Base-by-base conservation (phyloP, 1,140 invertebrate species). In the Scaptomyza graminum region DNA sequence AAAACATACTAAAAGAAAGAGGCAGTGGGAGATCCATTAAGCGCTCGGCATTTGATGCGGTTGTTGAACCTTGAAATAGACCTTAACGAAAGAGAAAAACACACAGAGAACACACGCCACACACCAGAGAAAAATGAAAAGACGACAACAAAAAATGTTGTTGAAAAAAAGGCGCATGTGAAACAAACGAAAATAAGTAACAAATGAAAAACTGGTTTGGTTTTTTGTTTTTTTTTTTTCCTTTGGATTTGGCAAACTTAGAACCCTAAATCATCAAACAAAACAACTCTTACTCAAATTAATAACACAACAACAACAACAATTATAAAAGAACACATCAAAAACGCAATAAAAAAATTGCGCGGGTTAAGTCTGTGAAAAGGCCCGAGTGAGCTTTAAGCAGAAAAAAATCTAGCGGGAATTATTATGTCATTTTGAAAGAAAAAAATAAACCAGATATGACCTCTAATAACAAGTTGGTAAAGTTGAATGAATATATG, bases 181-280 rank as follows among this genome's bases (percentile, higher is more conserved):
- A 85, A 87, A 75, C 82, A 65, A 81, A 87, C 82, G 66, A 85
- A 78, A 87, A 75, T 81, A 85, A 87, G 77, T 78, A 81, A 76
- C 74, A 87, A 87, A 87, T 85, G 82, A 71, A 85, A 60, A 85
- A 85, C 82, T 85, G 82, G 82, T 85, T 85, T 60, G 57, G 28
- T 46, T 34, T 34, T 8, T 8, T 34, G 8, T 34, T 34, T 34
- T 8, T 8, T 9, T 34, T 34, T 34, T 85, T 9, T 34, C 0
- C 87, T 16, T 57, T 85, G 82, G 70, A 78, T 85, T 87, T 78
- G 70, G 80, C 76, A 68, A 84, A 83, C 77, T 85, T 80, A 85
- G 82, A 87, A 82, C 82, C 60, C 41, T 87, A 78, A 83, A 79
- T 84, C 79, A 76, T 60, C 51, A 66, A 22, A 43, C 52, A 51